Conservation (phyloP, 2,888 invertebrate genomes). For the Clivina fossor region DNA sequence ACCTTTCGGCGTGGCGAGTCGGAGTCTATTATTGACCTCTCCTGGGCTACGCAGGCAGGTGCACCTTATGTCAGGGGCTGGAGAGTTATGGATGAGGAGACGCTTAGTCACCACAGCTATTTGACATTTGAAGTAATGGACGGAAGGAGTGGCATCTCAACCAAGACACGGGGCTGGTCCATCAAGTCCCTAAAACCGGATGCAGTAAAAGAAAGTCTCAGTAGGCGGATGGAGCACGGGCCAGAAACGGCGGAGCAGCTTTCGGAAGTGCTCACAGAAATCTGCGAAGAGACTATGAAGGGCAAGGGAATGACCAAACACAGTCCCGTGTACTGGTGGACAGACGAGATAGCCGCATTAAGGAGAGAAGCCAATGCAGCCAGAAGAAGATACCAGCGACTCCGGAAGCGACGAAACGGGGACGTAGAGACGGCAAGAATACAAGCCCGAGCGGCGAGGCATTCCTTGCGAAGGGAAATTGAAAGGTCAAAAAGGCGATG, state of each 20-base stretch:
- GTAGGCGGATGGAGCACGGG: not conserved
- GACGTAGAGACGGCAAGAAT: not conserved
- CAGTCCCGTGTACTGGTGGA: constrained; percentile 2
- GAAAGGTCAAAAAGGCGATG: not conserved
- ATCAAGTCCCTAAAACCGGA: not conserved
- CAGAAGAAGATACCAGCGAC: not conserved
- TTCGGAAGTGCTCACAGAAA: not conserved
- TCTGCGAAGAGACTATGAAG: not conserved
- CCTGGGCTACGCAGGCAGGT: constrained; percentile 7
- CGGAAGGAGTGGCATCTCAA: not conserved
- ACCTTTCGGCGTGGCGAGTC: constrained; percentile 33
- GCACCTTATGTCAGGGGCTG: constrained; percentile 4
- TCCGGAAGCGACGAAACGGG: not conserved
- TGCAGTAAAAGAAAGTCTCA: not conserved
- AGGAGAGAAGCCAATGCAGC: not conserved
- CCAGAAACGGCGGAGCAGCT: not conserved
- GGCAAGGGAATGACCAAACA: not conserved
- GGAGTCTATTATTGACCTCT: constrained; percentile 29
- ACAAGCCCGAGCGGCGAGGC: constrained; percentile 1
- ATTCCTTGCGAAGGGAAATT: not conserved
- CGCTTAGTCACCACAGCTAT: not conserved
- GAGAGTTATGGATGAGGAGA: constrained; percentile 8
- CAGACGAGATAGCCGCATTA: not conserved
- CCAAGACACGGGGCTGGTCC: not conserved
- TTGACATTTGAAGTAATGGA: not conserved